Evolutionary conservation across 2,888 invertebrate species (phyloP).

Genomic region (Proisotoma minuta): DNA sequence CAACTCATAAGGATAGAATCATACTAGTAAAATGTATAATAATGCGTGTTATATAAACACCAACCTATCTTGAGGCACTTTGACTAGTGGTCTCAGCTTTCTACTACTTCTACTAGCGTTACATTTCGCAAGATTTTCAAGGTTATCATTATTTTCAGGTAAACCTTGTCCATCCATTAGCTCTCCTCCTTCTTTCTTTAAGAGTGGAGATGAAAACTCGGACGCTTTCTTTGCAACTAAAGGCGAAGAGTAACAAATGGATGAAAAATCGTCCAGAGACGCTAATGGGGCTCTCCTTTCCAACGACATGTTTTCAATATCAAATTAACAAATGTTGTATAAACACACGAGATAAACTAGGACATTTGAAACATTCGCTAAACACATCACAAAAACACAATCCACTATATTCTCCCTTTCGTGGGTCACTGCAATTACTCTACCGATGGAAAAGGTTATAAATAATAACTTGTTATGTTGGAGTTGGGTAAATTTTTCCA

Average conservation of each 20-base stretch:
- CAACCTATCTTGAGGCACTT: slow-evolving; percentile 47
- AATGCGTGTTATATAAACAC: not conserved
- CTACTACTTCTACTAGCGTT: slow-evolving; percentile 43
- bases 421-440: too few species aligned
- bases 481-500: too few species aligned
- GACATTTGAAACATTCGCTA: too few species aligned
- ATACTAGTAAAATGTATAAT: not conserved
- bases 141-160: slow-evolving; percentile 44
- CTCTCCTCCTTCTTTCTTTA: slow-evolving; percentile 22
- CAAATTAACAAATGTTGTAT: too few species aligned
- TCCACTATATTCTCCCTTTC: too few species aligned
- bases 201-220: slow-evolving; percentile 43
- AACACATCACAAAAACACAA: too few species aligned
- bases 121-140: slow-evolving; percentile 46
- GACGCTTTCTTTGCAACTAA: slow-evolving; percentile 39
- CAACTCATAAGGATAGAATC: slow-evolving; percentile 4
- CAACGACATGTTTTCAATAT: too few species aligned
- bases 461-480: too few species aligned
- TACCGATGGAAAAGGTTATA: too few species aligned
- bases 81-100: slow-evolving; percentile 46
- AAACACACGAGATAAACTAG: too few species aligned
- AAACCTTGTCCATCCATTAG: slow-evolving; percentile 36
- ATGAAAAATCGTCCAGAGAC: slow-evolving; percentile 49
- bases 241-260: slow-evolving; percentile 46
- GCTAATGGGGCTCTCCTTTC: slow-evolving; percentile 48